A percentile compares a stretch with the other conserved stretches of the same genome.
Evolutionary conservation across 2,888 invertebrate genomes (phyloP).

Genomic region (Poecilobothrus nobilitatus): DNA sequence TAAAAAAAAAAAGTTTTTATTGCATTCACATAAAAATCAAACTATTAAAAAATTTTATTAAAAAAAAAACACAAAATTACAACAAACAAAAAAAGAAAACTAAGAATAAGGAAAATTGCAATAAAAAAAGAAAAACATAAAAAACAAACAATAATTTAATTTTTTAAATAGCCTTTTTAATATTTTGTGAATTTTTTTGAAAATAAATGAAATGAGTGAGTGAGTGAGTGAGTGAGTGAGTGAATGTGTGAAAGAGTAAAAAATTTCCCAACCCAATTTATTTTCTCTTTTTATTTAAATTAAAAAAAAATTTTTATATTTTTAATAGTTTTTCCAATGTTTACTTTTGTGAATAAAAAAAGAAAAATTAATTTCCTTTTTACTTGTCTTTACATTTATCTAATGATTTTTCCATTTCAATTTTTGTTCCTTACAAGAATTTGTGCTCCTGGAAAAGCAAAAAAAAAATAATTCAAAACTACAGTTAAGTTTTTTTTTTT

Average conservation of each 20-base stretch:
- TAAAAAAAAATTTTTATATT: too few species aligned
- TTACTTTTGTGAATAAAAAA: background rate
- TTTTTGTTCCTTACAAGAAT: background rate
- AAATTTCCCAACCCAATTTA: background rate
- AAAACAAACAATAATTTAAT: background rate
- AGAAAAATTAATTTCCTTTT: slow-evolving; percentile 4
- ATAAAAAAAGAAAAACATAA: background rate
- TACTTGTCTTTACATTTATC: background rate
- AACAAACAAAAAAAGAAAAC: too few species aligned
- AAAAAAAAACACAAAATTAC: background rate
- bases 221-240: too few species aligned
- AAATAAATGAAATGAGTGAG: background rate
- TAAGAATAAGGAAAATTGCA: too few species aligned
- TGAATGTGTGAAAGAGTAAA: too few species aligned
- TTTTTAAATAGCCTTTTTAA: background rate
- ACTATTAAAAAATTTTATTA: background rate
- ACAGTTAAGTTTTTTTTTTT: too few species aligned
- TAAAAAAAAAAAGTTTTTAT: background rate
- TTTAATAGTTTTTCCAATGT: background rate
- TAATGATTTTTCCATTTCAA: background rate
- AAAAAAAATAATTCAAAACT: background rate
- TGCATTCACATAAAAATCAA: background rate
- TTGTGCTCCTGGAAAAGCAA: background rate
- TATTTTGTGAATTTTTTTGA: background rate
- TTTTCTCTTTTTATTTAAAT: too few species aligned